These are phyloP conservation scores for Plagodis pulveraria DNA, from an alignment of 2,888 invertebrate genomes.

Conservation along the genomic window DNA sequence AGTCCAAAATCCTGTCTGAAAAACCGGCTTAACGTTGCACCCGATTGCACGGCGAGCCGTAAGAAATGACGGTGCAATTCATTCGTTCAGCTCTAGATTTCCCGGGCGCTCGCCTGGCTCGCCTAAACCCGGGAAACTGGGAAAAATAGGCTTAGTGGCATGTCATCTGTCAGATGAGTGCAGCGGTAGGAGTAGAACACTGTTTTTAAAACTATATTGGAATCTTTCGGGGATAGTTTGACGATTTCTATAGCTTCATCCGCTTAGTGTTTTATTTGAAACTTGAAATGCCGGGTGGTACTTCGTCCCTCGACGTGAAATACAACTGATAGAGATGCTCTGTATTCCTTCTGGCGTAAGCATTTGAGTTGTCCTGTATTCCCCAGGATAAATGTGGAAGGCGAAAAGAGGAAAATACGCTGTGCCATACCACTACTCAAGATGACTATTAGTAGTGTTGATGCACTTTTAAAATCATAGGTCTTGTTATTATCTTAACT, in stretches of 20 bases:
- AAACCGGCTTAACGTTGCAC: constrained; percentile 20
- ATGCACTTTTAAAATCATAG: no score
- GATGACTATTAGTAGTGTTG: no score
- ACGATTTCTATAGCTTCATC: not conserved
- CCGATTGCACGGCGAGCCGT: constrained; percentile 25
- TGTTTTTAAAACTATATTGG: constrained; percentile 15
- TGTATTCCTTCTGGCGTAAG: no score
- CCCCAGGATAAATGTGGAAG: no score
- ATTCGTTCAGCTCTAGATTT: constrained; percentile 41
- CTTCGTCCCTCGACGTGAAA: no score
- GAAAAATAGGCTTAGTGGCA: constrained; percentile 26
- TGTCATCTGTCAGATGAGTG: constrained; percentile 26
- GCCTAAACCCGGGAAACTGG: constrained; percentile 5
- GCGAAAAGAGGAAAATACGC: no score
- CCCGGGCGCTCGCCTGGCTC: constrained; percentile 28
- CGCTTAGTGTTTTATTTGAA: not conserved
- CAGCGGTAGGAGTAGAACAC: constrained; percentile 9
- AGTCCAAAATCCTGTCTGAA: constrained; percentile 27
- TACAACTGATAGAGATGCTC: no score
- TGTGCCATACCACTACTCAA: no score
- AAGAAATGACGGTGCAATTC: constrained; percentile 42
- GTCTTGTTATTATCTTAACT: no score
- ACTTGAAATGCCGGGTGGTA: no score
- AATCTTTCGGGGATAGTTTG: constrained; percentile 3
- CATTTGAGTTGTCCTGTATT: no score